Conservation (phyloP, 2,888 invertebrate species). For the Leucozona laternaria region DNA sequence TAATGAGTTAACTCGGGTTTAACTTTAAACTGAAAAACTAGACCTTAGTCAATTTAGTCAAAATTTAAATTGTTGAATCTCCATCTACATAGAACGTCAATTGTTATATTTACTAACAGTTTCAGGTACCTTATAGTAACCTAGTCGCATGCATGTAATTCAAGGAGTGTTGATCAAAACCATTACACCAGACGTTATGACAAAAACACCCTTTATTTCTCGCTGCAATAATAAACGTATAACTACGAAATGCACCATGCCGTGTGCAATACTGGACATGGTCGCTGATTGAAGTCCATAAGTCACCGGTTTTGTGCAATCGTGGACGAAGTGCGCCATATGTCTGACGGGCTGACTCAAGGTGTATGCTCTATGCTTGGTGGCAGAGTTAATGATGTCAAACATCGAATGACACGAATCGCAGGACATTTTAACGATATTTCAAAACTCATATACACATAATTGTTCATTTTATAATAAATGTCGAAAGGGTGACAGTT, state of each 20-base stretch:
- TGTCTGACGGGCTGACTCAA: slow-evolving; percentile 39
- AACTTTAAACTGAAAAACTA: no score
- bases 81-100: no score
- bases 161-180: not conserved
- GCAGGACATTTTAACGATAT: slow-evolving; percentile 50
- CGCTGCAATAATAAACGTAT: not conserved
- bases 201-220: slow-evolving; percentile 11
- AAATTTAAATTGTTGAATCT: no score
- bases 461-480: slow-evolving; percentile 53
- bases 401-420: slow-evolving; percentile 41
- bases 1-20: no score
- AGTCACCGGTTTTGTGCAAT: slow-evolving; percentile 55
- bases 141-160: no score
- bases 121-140: no score
- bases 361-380: slow-evolving; percentile 1
- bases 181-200: not conserved
- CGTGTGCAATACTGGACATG: slow-evolving; percentile 47
- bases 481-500: slow-evolving; percentile 49
- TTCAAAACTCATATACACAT: slow-evolving; percentile 26
- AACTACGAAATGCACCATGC: slow-evolving; percentile 29
- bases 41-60: no score
- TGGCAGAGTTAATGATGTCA: slow-evolving; percentile 69
- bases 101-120: no score
- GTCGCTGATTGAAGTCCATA: slow-evolving; percentile 64
- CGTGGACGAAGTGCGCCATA: slow-evolving; percentile 51